These are phyloP conservation scores for Hylaeus volcanicus DNA, from an alignment of 1,140 invertebrate genomes.

Conservation along the genomic window DNA sequence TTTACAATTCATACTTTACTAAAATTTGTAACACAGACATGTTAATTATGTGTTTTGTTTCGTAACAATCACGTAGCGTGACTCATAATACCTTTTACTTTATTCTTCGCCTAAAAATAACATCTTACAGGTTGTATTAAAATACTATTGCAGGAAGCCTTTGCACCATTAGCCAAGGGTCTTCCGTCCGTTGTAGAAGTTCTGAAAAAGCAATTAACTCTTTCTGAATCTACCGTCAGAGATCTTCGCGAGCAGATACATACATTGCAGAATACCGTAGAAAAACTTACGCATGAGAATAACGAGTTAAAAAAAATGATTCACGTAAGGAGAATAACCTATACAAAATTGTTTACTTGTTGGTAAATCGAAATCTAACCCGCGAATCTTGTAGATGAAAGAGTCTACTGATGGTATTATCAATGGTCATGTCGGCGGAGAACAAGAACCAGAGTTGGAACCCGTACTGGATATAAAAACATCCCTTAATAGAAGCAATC, in stretches of 20 bases:
- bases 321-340: slow-evolving; percentile 61
- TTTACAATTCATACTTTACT: slow-evolving; percentile 38
- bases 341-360: slow-evolving; percentile 7
- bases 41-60: slow-evolving; percentile 42
- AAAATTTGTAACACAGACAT: slow-evolving; percentile 51
- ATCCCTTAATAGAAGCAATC: slow-evolving; percentile 75
- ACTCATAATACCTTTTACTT: slow-evolving; percentile 36
- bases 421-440: slow-evolving; percentile 73
- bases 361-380: slow-evolving; percentile 7
- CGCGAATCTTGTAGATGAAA: slow-evolving; percentile 42
- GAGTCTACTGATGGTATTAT: slow-evolving; percentile 64
- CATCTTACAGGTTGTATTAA: slow-evolving; percentile 10
- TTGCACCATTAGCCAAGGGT: slow-evolving; percentile 70
- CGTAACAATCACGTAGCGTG: slow-evolving; percentile 47
- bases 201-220: slow-evolving; percentile 75
- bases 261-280: slow-evolving; percentile 82
- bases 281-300: slow-evolving; percentile 87
- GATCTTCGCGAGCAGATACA: slow-evolving; percentile 84
- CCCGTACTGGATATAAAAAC: slow-evolving; percentile 74
- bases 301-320: slow-evolving; percentile 83
- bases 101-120: background rate
- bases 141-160: slow-evolving; percentile 69
- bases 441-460: slow-evolving; percentile 74
- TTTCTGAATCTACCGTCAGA: slow-evolving; percentile 80
- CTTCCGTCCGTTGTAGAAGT: slow-evolving; percentile 75